Percentiles rank a stretch among this genome's conserved stretches.
phyloP scores from a whole-genome alignment of 2,888 invertebrate genomes.

The Coecobrya sp. region DNA sequence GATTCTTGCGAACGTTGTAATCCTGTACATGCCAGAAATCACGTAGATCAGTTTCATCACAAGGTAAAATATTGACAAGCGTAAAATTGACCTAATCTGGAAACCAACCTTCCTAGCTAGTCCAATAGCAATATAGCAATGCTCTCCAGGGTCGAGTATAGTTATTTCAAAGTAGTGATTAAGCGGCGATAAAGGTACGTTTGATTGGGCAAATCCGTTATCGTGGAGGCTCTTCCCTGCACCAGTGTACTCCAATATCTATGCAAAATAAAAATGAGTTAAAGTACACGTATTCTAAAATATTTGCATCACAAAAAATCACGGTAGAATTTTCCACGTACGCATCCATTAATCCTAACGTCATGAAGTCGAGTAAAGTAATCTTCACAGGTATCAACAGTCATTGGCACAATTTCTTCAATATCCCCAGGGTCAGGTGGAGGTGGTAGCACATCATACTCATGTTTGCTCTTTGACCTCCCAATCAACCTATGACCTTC shows the following conservation, averaged over 20 bases:
- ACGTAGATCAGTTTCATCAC: too few species aligned
- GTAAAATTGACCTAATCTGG: too few species aligned
- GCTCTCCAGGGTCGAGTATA: slow-evolving; percentile 89
- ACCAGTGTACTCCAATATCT: slow-evolving; percentile 89
- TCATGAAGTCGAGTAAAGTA: slow-evolving; percentile 89
- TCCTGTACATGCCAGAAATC: slow-evolving; percentile 87
- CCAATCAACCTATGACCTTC: slow-evolving; percentile 25
- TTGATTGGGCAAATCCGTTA: slow-evolving; percentile 89
- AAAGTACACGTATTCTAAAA: too few species aligned
- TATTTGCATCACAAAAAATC: too few species aligned
- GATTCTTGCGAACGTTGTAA: slow-evolving; percentile 89
- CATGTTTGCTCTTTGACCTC: background rate
- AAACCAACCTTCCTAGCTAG: slow-evolving; percentile 88
- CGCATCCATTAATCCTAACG: slow-evolving; percentile 88
- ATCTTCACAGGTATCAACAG: slow-evolving; percentile 89
- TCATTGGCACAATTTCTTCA: slow-evolving; percentile 88
- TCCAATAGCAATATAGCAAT: slow-evolving; percentile 89
- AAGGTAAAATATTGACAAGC: too few species aligned
- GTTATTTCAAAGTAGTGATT: slow-evolving; percentile 89
- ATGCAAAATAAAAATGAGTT: background rate
- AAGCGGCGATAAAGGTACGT: slow-evolving; percentile 88
- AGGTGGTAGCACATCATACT: background rate
- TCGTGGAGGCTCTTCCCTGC: slow-evolving; percentile 89
- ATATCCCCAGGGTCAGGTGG: slow-evolving; percentile 40
- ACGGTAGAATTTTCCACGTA: slow-evolving; percentile 86